Percentiles rank a stretch among this genome's conserved stretches.
Conservation (phyloP, 2,888 invertebrate genomes). For the Cryptocephalus primarius region DNA sequence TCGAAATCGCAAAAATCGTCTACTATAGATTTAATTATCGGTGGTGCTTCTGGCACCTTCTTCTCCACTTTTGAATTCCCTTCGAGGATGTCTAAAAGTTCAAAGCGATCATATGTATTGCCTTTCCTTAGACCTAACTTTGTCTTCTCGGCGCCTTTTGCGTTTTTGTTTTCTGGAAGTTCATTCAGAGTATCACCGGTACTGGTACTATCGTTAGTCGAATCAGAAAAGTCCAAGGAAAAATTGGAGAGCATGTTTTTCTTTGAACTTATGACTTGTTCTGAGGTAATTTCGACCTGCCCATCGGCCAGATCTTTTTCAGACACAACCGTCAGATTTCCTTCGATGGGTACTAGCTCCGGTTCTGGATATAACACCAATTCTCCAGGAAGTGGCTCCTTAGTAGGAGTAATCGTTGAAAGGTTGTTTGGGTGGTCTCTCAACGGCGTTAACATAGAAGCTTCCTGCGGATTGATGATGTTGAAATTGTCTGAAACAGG, state of each 20-base stretch:
- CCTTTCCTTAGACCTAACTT: conserved; percentile 5
- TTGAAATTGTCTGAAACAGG: neutral
- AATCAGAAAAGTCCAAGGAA: conserved; percentile 32
- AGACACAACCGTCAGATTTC: conserved; percentile 46
- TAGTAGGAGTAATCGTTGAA: neutral
- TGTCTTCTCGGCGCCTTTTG: conserved; percentile 13
- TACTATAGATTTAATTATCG: conserved; percentile 3
- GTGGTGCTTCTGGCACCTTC: conserved; percentile 4
- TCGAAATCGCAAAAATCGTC: conserved; percentile 23
- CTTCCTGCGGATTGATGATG: neutral
- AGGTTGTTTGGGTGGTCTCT: too few species aligned
- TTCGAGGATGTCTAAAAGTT: conserved; percentile 19
- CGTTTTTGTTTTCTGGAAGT: conserved; percentile 5
- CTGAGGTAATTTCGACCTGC: conserved; percentile 45
- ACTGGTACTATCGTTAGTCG: conserved; percentile 12
- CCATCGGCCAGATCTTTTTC: conserved; percentile 32
- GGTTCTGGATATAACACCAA: conserved; percentile 7
- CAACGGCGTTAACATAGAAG: too few species aligned
- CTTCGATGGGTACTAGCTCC: conserved; percentile 39
- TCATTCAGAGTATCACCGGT: conserved; percentile 4
- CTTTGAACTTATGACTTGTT: conserved; percentile 23
- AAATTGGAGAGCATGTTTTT: conserved; percentile 30
- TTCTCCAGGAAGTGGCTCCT: neutral
- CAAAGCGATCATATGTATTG: conserved; percentile 15
- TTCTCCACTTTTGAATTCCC: conserved; percentile 15